A percentile compares a stretch with the other conserved stretches of the same genome.
Evolutionary conservation across 2,888 invertebrate genomes (phyloP).

Genomic region (Tipula helvola): DNA sequence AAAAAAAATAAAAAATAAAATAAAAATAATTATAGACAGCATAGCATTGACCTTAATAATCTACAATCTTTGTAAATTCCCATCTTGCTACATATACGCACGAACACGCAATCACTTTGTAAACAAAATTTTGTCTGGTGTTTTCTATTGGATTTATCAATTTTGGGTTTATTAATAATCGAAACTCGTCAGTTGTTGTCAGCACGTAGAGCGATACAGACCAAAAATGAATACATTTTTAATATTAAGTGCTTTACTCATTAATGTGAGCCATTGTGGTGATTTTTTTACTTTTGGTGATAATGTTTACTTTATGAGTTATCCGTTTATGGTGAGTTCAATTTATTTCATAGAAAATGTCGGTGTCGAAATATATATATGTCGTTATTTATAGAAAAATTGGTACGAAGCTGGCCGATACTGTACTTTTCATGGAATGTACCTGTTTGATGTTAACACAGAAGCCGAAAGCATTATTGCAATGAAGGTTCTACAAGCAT

Average conservation of each 20-base stretch:
- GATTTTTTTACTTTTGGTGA: background rate
- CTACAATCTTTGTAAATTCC: background rate
- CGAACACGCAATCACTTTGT: background rate
- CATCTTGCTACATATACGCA: background rate
- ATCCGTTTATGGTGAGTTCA: background rate
- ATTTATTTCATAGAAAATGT: background rate
- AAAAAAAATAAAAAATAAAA: too few species aligned
- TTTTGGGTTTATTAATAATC: background rate
- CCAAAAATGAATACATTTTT: background rate
- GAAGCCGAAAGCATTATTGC: background rate
- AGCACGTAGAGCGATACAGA: background rate
- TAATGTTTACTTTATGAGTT: background rate
- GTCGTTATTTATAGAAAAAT: background rate
- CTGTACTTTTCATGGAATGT: background rate
- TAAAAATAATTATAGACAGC: too few species aligned
- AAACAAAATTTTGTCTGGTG: background rate
- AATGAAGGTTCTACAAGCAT: background rate
- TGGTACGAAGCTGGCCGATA: background rate
- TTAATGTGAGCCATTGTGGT: background rate
- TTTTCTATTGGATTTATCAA: background rate
- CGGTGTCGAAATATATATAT: background rate
- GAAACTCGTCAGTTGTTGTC: background rate
- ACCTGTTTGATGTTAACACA: background rate
- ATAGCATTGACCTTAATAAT: background rate
- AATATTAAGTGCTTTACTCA: background rate